Evolutionary conservation across 2,888 invertebrate genomes (phyloP).

Genomic region (Octonoba sinensis): DNA sequence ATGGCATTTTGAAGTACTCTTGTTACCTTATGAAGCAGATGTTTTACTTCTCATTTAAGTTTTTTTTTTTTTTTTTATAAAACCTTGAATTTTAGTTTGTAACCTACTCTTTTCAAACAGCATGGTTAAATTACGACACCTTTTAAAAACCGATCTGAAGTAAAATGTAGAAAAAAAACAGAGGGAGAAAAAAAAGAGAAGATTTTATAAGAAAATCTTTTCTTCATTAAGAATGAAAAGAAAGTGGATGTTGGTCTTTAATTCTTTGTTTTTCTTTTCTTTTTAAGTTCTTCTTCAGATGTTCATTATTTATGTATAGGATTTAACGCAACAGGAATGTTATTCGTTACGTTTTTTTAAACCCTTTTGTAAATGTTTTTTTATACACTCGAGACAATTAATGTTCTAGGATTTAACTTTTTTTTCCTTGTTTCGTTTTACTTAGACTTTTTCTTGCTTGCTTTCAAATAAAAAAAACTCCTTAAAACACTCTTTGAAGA

Average conservation of each 20-base stretch:
- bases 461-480: too few relatives aligned
- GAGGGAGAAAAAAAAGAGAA: slow-evolving; percentile 36
- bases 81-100: neutral
- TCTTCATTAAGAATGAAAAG: slow-evolving; percentile 43
- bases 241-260: slow-evolving; percentile 35
- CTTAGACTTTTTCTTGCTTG: too few relatives aligned
- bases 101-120: slow-evolving; percentile 35
- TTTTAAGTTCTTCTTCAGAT: slow-evolving; percentile 30
- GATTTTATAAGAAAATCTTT: slow-evolving; percentile 32
- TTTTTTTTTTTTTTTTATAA: slow-evolving; percentile 4
- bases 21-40: slow-evolving; percentile 13
- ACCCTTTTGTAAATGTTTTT: slow-evolving; percentile 2
- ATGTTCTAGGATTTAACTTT: slow-evolving; percentile 38
- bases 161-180: slow-evolving; percentile 12
- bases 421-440: too few relatives aligned
- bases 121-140: slow-evolving; percentile 45
- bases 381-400: slow-evolving; percentile 51
- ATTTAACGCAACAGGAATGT: slow-evolving; percentile 48
- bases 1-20: too few relatives aligned
- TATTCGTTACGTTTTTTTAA: slow-evolving; percentile 18
- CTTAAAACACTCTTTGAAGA: too few relatives aligned
- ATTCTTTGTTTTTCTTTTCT: slow-evolving; percentile 16
- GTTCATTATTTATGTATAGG: slow-evolving; percentile 61
- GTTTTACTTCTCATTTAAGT: slow-evolving; percentile 7
- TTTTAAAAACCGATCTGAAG: slow-evolving; percentile 21